A percentile compares a stretch with the other conserved stretches of the same genome.
These are phyloP conservation scores for Nineta flava DNA, from an alignment of 2,888 invertebrate genomes.

Conservation along the genomic window DNA sequence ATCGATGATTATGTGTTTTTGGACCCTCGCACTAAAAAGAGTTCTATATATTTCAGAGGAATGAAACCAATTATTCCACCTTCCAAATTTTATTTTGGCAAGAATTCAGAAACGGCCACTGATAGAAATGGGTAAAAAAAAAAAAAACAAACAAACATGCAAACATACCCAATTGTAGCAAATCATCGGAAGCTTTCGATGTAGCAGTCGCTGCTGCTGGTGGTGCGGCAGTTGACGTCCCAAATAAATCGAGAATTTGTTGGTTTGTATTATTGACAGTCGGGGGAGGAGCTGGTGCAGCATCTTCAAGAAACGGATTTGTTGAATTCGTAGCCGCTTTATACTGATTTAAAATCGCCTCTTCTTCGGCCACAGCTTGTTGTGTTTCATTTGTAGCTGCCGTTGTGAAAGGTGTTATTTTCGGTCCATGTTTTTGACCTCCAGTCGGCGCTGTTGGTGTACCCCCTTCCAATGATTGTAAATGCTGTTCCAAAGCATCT, in stretches of 20 bases:
- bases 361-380: slow-evolving; percentile 88
- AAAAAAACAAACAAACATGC: too few species aligned
- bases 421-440: slow-evolving; percentile 79
- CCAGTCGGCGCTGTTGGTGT: slow-evolving; percentile 75
- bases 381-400: slow-evolving; percentile 71
- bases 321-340: slow-evolving; percentile 63
- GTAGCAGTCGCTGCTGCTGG: slow-evolving; percentile 22
- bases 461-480: slow-evolving; percentile 86
- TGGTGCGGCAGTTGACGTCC: slow-evolving; percentile 32
- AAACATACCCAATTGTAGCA: slow-evolving; percentile 42
- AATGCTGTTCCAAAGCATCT: slow-evolving; percentile 94
- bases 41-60: too few species aligned
- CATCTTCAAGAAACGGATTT: slow-evolving; percentile 58
- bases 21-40: too few species aligned
- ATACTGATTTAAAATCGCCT: slow-evolving; percentile 86
- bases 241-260: slow-evolving; percentile 69
- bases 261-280: slow-evolving; percentile 22
- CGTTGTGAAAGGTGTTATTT: slow-evolving; percentile 79
- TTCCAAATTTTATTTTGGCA: too few species aligned
- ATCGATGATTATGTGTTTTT: too few species aligned
- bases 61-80: too few species aligned
- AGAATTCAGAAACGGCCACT: too few species aligned
- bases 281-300: slow-evolving; percentile 26
- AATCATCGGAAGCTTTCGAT: slow-evolving; percentile 70
- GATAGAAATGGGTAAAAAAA: too few species aligned